These are phyloP conservation scores for Melopsittacus undulatus DNA, from an alignment of 2,797 vertebrate genomes.

Conservation along the genomic window DNA sequence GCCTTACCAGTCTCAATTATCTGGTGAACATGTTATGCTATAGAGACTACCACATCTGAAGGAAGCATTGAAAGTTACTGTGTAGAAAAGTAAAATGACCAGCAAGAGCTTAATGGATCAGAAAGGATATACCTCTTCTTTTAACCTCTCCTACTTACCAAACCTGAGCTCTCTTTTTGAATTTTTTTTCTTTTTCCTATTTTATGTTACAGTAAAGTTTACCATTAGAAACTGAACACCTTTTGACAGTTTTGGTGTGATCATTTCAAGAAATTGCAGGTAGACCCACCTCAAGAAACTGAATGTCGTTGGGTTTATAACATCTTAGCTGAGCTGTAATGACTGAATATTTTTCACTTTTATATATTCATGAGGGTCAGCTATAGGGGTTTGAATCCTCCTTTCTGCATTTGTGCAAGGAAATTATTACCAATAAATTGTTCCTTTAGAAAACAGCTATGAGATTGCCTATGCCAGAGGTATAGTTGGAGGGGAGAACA, in stretches of 20 bases:
- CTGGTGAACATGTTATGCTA: background rate
- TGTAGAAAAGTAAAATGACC: background rate
- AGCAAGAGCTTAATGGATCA: background rate
- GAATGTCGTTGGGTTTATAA: background rate
- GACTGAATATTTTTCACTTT: background rate
- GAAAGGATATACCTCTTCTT: background rate
- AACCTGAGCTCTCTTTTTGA: background rate
- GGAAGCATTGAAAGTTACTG: background rate
- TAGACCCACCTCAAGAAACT: background rate
- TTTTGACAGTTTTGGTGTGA: background rate
- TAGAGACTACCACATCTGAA: background rate
- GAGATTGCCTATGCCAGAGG: background rate
- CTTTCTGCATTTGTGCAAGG: background rate
- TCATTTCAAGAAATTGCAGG: background rate
- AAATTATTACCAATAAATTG: background rate
- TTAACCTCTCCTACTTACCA: background rate
- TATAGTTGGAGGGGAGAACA: background rate
- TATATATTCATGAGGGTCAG: background rate
- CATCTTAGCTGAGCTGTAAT: background rate
- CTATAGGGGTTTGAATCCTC: background rate
- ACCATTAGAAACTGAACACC: background rate
- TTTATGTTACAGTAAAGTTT: background rate
- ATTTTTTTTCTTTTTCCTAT: accelerated
- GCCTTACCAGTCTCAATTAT: background rate
- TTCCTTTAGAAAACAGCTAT: background rate